Evolutionary conservation across 2,888 invertebrate genomes (phyloP).

Genomic region (Spilarctia lutea): DNA sequence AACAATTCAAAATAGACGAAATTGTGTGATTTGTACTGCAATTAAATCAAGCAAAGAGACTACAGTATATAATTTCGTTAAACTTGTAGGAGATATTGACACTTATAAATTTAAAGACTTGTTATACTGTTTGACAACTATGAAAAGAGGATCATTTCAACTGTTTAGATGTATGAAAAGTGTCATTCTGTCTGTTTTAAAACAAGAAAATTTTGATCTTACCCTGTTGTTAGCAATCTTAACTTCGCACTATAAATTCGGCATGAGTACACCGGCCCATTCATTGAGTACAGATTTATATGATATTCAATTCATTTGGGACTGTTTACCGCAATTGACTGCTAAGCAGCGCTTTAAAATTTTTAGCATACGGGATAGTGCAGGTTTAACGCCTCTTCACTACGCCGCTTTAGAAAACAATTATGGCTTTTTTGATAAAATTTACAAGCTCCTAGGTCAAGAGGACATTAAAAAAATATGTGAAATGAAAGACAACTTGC

Average conservation of each 20-base stretch:
- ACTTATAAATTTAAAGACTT: not conserved
- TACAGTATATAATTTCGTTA: not conserved
- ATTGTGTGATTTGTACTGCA: slow-evolving; percentile 3
- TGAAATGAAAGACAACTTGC: not conserved
- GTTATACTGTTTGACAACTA: not conserved
- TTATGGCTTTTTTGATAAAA: not conserved
- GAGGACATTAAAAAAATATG: not conserved
- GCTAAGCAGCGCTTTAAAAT: not conserved
- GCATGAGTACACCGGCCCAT: not conserved
- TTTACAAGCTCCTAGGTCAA: not conserved
- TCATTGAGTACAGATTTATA: not conserved
- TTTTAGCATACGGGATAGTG: not conserved
- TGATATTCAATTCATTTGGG: not conserved
- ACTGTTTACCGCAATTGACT: not conserved
- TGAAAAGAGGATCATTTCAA: not conserved
- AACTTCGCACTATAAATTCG: not conserved
- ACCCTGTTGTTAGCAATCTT: not conserved
- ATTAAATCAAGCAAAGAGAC: not conserved
- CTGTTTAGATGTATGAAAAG: not conserved
- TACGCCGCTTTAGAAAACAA: slow-evolving; percentile 2
- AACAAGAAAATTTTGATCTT: not conserved
- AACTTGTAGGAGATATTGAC: not conserved
- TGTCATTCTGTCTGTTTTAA: not conserved
- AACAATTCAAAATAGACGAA: not conserved
- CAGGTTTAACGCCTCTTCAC: not conserved